Percentiles rank a stretch among this genome's conserved stretches.
Conservation (phyloP, 2,888 invertebrate genomes). For the Netelia fuscicornis region DNA sequence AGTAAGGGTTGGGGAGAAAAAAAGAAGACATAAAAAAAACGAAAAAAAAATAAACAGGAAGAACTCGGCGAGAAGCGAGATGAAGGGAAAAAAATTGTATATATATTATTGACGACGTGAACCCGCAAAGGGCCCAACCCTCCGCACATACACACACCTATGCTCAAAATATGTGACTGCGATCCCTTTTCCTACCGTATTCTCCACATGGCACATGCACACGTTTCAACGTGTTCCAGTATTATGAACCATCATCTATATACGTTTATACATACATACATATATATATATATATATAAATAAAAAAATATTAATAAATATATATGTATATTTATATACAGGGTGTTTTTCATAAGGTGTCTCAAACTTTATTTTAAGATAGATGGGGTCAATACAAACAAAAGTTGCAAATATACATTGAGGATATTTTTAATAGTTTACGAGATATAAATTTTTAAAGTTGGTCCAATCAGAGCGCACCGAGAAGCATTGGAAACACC, state of each 20-base stretch:
- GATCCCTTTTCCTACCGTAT: neutral
- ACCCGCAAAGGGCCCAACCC: neutral
- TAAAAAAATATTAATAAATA: too few species aligned
- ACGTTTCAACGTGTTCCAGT: slow-evolving; percentile 2
- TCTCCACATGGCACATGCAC: neutral
- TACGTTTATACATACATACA: neutral
- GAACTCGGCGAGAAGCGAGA: neutral
- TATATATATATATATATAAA: neutral
- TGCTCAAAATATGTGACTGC: neutral
- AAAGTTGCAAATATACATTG: too few species aligned
- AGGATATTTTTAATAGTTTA: too few species aligned
- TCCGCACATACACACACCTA: neutral
- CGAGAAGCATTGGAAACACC: too few species aligned
- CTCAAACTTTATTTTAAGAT: too few species aligned
- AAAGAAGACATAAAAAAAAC: slow-evolving; percentile 5
- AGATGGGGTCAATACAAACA: too few species aligned
- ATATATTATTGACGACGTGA: slow-evolving; percentile 11
- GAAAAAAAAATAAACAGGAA: slow-evolving; percentile 9
- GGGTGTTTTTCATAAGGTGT: too few species aligned
- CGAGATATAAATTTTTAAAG: too few species aligned
- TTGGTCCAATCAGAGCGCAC: too few species aligned
- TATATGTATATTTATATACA: too few species aligned
- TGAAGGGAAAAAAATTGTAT: slow-evolving; percentile 18
- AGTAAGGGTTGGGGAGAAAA: slow-evolving; percentile 5
- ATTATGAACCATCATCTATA: neutral